phyloP scores from a whole-genome alignment of 2,888 invertebrate genomes.

The Drosophila seclusa region DNA sequence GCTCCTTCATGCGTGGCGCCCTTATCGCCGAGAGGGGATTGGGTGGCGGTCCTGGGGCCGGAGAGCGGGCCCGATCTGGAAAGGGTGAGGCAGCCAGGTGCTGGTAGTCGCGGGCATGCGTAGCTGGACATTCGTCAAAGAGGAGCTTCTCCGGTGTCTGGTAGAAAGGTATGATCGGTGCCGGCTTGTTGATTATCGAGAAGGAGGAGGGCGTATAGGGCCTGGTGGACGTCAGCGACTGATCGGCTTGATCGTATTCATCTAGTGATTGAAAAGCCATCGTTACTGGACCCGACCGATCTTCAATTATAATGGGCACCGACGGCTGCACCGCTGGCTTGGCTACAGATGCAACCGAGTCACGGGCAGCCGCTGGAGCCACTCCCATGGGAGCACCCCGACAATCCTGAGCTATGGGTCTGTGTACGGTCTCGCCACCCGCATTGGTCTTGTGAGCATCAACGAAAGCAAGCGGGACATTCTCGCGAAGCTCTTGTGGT shows the following conservation, averaged over 20 bases:
- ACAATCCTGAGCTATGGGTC: conserved; percentile 70
- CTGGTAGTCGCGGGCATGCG: conserved; percentile 87
- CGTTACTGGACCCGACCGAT: conserved; percentile 86
- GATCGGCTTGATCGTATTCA: conserved; percentile 85
- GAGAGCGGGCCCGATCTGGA: conserved; percentile 89
- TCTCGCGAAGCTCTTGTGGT: conserved; percentile 85
- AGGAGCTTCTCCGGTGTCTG: conserved; percentile 89
- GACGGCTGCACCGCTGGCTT: conserved; percentile 54
- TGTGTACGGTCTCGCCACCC: conserved; percentile 65
- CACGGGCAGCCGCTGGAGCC: conserved; percentile 56
- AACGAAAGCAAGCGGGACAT: conserved; percentile 85
- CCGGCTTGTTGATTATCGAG: conserved; percentile 89
- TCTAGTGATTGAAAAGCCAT: conserved; percentile 89
- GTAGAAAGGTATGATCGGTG: conserved; percentile 91
- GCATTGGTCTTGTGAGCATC: conserved; percentile 75
- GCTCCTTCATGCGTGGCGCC: conserved; percentile 88
- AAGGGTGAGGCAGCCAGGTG: conserved; percentile 89
- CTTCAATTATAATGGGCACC: conserved; percentile 84
- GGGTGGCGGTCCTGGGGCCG: conserved; percentile 90
- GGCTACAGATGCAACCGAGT: conserved; percentile 39
- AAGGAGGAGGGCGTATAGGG: conserved; percentile 87
- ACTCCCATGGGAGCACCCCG: not conserved
- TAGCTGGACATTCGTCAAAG: conserved; percentile 88
- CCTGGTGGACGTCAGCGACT: conserved; percentile 84
- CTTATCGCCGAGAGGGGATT: conserved; percentile 88